phyloP scores from a whole-genome alignment of 2,797 vertebrate species.

The Bryconaethiops microstoma region DNA sequence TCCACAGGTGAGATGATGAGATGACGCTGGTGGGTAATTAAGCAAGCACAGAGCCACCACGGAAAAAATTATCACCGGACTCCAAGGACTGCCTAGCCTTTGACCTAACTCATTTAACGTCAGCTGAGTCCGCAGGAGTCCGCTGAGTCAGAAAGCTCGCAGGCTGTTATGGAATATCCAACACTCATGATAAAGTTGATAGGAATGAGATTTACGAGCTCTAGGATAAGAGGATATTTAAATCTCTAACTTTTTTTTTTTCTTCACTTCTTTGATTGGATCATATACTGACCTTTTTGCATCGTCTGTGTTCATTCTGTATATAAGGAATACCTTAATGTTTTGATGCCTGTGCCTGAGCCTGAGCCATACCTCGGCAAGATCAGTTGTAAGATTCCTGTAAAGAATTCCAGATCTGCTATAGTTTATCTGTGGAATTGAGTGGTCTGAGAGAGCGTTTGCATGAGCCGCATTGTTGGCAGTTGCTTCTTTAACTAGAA shows the following conservation, averaged over 20 bases:
- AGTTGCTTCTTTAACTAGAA: background rate
- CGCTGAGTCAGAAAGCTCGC: constrained; percentile 1
- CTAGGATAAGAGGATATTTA: too few relatives aligned
- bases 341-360: background rate
- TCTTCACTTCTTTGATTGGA: background rate
- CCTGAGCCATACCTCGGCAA: background rate
- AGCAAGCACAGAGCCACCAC: constrained; percentile 19
- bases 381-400: background rate
- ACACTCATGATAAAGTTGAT: background rate
- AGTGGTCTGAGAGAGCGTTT: background rate
- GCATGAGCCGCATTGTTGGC: background rate
- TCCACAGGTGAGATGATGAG: constrained; percentile 45
- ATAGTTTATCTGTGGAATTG: background rate
- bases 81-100: constrained; percentile 21
- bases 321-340: too few relatives aligned
- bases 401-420: background rate
- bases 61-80: background rate
- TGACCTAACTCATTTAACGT: background rate
- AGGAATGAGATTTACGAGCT: background rate
- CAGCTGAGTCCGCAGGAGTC: background rate
- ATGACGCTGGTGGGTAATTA: constrained; percentile 46
- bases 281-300: background rate
- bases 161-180: constrained; percentile 20
- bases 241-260: background rate
- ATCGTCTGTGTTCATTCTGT: too few relatives aligned